Evolutionary conservation across 2,797 vertebrate genomes (phyloP), one percentile per base, ranked within the genome.

Genomic region (Fundulus diaphanus): DNA sequence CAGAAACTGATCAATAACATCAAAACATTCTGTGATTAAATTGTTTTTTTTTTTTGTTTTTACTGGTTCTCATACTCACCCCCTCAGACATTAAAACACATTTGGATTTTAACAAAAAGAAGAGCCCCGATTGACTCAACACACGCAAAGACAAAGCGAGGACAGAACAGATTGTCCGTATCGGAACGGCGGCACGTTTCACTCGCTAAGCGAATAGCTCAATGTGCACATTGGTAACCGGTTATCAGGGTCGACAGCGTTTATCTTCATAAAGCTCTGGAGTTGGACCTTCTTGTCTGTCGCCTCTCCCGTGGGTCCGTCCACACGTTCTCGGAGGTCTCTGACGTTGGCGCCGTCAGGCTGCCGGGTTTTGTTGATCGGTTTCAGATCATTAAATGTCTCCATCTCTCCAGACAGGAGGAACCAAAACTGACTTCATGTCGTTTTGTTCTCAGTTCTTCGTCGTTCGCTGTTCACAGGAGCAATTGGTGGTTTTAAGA

Each of bases 1-100:
- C 61, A 74, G 42, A 66, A 74, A 44, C 46, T 74, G 61, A 83
- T 85, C 78, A 72, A 79, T 74, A 88, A 84, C 70, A 72, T 75
- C 69, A 76, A 86, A 82, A 75, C 71, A 52, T 78, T 82, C 81
- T 63, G 72, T 82, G 77, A 88, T 87, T 65, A 84, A 82, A 61
- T 68, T 71, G 76, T 85, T 81, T 80, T 85, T 68, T 83, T 78
- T 75, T 42, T 33, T 79, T 77, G 84, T 51, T 78, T 5, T 3
- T 2, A 29, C 79, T 84, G 83, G 89, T 83, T 85, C 72, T 56
- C 13, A 57, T 42, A 0, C 52, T 42, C 35, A 40, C 59, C 44
- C 27, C 27, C 18, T 27, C 8, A 6, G 16, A 67, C 74, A 72
- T 74, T 72, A 77, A 66, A 33, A 52, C 70, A 44, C n/a, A 22